Conservation (phyloP, 2,888 invertebrate genomes). For the Gari tellinella region DNA sequence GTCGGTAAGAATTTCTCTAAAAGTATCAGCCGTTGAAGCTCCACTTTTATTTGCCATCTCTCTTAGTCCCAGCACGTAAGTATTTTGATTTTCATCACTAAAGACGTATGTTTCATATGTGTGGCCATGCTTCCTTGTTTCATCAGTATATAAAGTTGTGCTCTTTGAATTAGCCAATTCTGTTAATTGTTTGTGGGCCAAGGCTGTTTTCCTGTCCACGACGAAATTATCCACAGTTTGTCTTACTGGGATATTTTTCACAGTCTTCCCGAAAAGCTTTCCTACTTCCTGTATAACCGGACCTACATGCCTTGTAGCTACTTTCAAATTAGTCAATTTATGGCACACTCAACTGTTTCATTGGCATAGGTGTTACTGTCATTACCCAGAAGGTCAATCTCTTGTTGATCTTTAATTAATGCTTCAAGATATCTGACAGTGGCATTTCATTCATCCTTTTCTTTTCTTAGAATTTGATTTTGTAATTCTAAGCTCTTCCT, state of each 20-base stretch:
- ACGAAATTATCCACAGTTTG: constrained; percentile 42
- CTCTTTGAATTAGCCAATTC: constrained; percentile 11
- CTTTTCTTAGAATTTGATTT: no score
- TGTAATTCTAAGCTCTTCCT: no score
- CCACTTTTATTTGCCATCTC: neutral
- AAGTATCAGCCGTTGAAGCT: neutral
- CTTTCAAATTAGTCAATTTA: constrained; percentile 43
- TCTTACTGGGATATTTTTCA: constrained; percentile 28
- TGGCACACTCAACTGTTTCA: constrained; percentile 37
- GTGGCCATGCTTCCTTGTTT: constrained; percentile 50
- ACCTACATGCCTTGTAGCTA: no score
- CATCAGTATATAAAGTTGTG: constrained; percentile 57
- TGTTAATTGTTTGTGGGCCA: constrained; percentile 34
- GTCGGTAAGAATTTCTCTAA: neutral
- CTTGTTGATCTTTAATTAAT: constrained; percentile 14
- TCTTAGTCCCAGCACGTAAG: neutral
- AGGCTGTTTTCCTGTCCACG: constrained; percentile 31
- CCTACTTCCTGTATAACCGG: constrained; percentile 39
- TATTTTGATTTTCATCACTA: neutral
- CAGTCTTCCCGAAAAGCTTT: constrained; percentile 28
- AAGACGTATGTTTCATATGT: neutral
- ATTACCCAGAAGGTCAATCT: constrained; percentile 23
- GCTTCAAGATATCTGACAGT: constrained; percentile 10
- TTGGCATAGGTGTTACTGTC: neutral
- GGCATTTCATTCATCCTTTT: constrained; percentile 24